Percentiles rank a stretch among this genome's conserved stretches.
phyloP scores from a whole-genome alignment of 2,113 vertebrate genomes.

The Chaetodon trifascialis region DNA sequence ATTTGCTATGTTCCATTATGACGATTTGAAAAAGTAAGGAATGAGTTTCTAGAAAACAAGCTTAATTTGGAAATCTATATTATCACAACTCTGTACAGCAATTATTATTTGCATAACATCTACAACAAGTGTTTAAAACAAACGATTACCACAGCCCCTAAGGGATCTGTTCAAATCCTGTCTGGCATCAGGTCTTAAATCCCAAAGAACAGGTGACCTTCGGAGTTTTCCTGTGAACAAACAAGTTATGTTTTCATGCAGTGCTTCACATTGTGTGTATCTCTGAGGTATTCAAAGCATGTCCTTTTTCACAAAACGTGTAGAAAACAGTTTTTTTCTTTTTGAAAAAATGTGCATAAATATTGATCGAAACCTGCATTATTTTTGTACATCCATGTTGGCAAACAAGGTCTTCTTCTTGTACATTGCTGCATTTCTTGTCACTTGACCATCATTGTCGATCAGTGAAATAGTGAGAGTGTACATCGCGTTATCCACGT shows the following conservation, averaged over 20 bases:
- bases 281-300: background rate
- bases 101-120: background rate
- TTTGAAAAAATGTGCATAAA: no score
- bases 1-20: background rate
- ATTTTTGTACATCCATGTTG: no score
- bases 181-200: background rate
- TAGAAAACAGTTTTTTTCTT: no score
- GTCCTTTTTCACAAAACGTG: background rate
- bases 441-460: no score
- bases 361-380: no score
- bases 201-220: background rate
- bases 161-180: background rate
- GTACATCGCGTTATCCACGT: no score
- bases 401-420: no score
- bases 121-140: background rate
- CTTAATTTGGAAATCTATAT: background rate
- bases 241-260: background rate
- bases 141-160: background rate
- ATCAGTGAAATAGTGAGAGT: no score
- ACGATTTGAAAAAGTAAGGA: background rate
- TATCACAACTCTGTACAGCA: background rate
- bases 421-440: no score
- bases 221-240: background rate
- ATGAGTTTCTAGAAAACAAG: background rate
- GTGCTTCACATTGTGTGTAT: background rate